phyloP scores from a whole-genome alignment of 2,888 invertebrate genomes.

The Fissipunctia ypsillon region DNA sequence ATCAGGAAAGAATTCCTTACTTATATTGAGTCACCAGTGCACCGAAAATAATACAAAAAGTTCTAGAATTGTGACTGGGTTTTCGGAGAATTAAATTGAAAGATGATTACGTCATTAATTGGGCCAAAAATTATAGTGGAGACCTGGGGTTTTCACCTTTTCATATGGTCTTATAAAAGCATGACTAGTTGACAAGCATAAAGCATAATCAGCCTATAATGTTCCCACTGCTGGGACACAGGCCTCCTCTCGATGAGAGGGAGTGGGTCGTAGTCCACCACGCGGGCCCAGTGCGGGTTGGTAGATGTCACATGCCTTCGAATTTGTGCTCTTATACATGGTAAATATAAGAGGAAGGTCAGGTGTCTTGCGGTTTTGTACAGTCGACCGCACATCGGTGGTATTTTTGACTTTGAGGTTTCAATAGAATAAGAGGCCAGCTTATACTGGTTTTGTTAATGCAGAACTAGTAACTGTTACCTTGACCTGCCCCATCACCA shows the following conservation, averaged over 20 bases:
- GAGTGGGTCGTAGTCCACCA: too few species aligned
- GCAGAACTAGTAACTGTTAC: too few species aligned
- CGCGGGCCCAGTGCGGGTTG: too few species aligned
- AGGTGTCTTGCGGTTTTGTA: background rate
- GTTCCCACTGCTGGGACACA: too few species aligned
- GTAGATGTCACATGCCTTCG: too few species aligned
- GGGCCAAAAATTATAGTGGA: background rate
- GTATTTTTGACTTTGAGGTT: background rate
- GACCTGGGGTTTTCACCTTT: background rate
- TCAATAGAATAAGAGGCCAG: background rate
- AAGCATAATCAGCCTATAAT: too few species aligned
- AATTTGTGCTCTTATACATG: too few species aligned
- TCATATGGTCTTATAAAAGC: background rate
- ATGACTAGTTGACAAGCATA: too few species aligned
- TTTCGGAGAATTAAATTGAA: slow-evolving; percentile 36
- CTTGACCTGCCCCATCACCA: background rate
- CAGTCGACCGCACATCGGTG: background rate
- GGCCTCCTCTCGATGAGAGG: too few species aligned
- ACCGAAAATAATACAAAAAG: slow-evolving; percentile 37
- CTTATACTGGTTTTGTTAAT: background rate
- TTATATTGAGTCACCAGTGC: slow-evolving; percentile 33
- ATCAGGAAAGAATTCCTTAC: slow-evolving; percentile 44
- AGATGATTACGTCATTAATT: slow-evolving; percentile 22
- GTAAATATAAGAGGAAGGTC: background rate
- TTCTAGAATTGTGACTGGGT: slow-evolving; percentile 13